Evolutionary conservation across 1,140 invertebrate species (phyloP).

Genomic region (Phenacoccus solenopsis): DNA sequence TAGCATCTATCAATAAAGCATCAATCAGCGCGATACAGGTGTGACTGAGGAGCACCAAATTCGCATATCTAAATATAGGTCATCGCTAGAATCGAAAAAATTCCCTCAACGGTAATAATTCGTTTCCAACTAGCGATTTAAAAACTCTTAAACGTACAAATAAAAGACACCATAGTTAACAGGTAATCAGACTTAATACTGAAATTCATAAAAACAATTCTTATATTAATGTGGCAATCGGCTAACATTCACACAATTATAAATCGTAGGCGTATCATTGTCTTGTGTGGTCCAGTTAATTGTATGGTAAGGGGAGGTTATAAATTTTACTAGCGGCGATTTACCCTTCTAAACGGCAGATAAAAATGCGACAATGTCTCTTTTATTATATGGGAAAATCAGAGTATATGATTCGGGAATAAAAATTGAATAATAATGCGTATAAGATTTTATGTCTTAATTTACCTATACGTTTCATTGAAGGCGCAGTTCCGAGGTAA

Average conservation of each 20-base stretch:
- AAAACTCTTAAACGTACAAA: too few relatives aligned
- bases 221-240: not conserved
- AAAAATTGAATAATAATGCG: not conserved
- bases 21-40: too few relatives aligned
- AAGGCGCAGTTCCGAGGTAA: not conserved
- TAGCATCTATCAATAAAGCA: too few relatives aligned
- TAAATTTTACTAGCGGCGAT: not conserved
- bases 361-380: not conserved
- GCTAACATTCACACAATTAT: not conserved
- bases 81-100: too few relatives aligned
- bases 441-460: not conserved
- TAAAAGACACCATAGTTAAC: too few relatives aligned
- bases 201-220: too few relatives aligned
- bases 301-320: not conserved
- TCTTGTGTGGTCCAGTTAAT: slow-evolving; percentile 1
- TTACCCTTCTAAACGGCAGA: not conserved
- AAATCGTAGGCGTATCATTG: not conserved
- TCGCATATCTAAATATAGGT: too few relatives aligned
- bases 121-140: too few relatives aligned
- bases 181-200: too few relatives aligned
- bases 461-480: not conserved
- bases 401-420: not conserved
- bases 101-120: too few relatives aligned
- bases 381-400: not conserved
- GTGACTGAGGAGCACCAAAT: too few relatives aligned